phyloP scores from a whole-genome alignment of 1,140 invertebrate genomes.

The Drosophila kohkoa region DNA sequence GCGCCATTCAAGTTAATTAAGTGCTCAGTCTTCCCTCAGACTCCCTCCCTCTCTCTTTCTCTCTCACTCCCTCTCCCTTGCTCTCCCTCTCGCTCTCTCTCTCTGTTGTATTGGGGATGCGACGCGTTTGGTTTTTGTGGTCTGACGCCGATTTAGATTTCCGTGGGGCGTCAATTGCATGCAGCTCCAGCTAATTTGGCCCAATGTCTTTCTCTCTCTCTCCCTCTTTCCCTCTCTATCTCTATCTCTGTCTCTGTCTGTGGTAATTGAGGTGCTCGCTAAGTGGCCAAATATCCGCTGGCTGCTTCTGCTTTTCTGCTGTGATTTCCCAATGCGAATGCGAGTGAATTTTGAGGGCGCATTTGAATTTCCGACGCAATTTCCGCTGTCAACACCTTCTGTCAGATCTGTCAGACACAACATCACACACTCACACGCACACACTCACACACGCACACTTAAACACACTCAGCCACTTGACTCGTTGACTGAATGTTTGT shows the following conservation, averaged over 20 bases:
- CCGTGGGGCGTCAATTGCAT: constrained; percentile 55
- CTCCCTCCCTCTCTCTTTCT: not conserved
- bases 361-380: constrained; percentile 81
- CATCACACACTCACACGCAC: constrained; percentile 39
- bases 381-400: constrained; percentile 78
- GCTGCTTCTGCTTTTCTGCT: too few relatives aligned
- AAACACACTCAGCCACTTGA: constrained; percentile 41
- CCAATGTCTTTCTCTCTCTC: not conserved
- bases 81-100: not conserved
- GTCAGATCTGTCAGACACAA: constrained; percentile 73
- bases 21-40: constrained; percentile 33
- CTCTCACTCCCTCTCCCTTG: not conserved
- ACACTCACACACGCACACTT: constrained; percentile 23
- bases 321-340: not conserved
- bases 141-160: constrained; percentile 59
- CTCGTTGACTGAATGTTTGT: constrained; percentile 15
- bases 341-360: constrained; percentile 53
- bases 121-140: constrained; percentile 35
- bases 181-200: constrained; percentile 40
- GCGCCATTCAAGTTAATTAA: constrained; percentile 64
- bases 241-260: too few relatives aligned
- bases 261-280: constrained; percentile 29
- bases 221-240: too few relatives aligned
- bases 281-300: constrained; percentile 51
- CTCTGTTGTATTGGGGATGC: constrained; percentile 31